Evolutionary conservation across 2,888 invertebrate genomes (phyloP), one percentile per base, ranked within the genome.

Genomic region (Helobdella robusta): DNA sequence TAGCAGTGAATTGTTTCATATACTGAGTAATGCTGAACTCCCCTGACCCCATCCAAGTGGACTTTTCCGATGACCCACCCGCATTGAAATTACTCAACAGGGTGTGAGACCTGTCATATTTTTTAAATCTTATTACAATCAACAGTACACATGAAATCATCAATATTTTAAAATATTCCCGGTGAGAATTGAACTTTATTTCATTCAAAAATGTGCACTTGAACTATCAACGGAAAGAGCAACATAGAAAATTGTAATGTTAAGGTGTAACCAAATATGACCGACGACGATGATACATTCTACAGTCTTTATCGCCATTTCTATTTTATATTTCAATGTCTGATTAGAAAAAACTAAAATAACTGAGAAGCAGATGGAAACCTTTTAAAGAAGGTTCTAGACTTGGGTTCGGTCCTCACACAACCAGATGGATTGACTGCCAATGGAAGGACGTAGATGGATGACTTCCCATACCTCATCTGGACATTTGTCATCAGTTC

Each of bases 351-450:
- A 11, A 40, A 15, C 11, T 11, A 40, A 40, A 15, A 40, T 11
- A 66, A 65, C 54, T 35, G 44, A 60, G 18, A 32, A 67, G 60
- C 28, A 36, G 18, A 40, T 40, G 18, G 44, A 68, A 72, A 80
- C 81, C 79, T 85, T 72, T 90, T 89, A 64, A 89, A 82, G 73
- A 88, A 86, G 73, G 87, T 86, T 65, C 87, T 83, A n/a, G 89
- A 83, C 72, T 84, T 83, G 1, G 93, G 87, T 81, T 98, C 98
- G 18, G 89, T 85, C 72, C 98, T 85, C n/a, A 97, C 97, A 78
- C 93, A 90, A 18, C 84, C 98, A 32, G 91, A 88, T 65, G 97
- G 97, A 83, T 99, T 99, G 73, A 98, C 89, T 34, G 95, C 93
- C 73, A 97, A 82, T 32, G 97, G 97, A 73, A 97, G 84, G 79